phyloP scores from a whole-genome alignment of 2,888 invertebrate genomes.

The Aspidapion aeneum region DNA sequence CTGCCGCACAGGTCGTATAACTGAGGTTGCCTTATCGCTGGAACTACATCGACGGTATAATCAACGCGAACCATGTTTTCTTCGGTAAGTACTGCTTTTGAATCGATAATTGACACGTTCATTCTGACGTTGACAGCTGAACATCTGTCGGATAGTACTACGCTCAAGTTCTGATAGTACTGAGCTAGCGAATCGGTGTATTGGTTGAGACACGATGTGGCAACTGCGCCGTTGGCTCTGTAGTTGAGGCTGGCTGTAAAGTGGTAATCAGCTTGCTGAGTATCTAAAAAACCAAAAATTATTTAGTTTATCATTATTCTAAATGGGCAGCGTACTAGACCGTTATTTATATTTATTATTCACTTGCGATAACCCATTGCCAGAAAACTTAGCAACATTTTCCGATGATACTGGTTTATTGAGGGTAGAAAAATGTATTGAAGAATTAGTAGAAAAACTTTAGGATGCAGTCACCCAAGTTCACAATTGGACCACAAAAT shows the following conservation, averaged over 20 bases:
- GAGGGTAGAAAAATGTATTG: too few species aligned
- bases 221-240: constrained; percentile 86
- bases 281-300: constrained; percentile 54
- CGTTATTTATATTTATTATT: too few species aligned
- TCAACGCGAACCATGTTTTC: constrained; percentile 89
- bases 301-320: too few species aligned
- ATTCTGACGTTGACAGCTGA: constrained; percentile 93
- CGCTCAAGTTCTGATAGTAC: constrained; percentile 76
- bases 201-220: constrained; percentile 76
- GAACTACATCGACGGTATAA: constrained; percentile 82
- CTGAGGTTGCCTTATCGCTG: constrained; percentile 85
- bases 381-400: too few species aligned
- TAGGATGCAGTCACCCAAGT: too few species aligned
- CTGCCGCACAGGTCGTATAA: constrained; percentile 94
- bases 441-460: too few species aligned
- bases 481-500: too few species aligned
- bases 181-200: constrained; percentile 81
- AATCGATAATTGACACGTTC: constrained; percentile 86
- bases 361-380: too few species aligned
- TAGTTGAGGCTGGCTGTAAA: constrained; percentile 84
- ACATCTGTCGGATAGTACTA: constrained; percentile 83
- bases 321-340: not conserved
- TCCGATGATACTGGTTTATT: too few species aligned
- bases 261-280: constrained; percentile 92
- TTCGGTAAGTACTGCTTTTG: constrained; percentile 73